phyloP scores from a whole-genome alignment of 2,113 vertebrate species.

The Tragelaphus strepsiceros region DNA sequence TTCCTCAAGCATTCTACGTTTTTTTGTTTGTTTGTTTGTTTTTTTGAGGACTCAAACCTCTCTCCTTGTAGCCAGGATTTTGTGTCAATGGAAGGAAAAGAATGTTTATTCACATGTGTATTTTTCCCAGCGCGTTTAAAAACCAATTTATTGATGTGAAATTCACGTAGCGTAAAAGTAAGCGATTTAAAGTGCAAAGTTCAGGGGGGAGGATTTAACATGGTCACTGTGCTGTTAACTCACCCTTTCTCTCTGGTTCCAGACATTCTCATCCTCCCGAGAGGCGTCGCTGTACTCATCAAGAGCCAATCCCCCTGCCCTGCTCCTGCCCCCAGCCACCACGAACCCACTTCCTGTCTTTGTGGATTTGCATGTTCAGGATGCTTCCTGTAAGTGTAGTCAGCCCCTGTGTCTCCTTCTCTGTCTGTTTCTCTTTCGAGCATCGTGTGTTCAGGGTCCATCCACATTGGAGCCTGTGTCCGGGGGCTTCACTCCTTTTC shows the following conservation, averaged over 20 bases:
- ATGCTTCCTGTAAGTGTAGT: rapidly evolving
- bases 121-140: background rate
- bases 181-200: no score
- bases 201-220: background rate
- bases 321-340: rapidly evolving
- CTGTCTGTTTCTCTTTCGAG: rapidly evolving
- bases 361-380: rapidly evolving
- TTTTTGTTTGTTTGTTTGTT: background rate
- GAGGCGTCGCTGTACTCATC: rapidly evolving
- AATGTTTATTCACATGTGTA: background rate
- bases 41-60: background rate
- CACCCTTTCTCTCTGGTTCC: background rate
- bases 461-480: background rate
- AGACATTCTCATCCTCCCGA: background rate
- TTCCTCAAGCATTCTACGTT: background rate
- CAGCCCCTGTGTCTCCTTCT: rapidly evolving
- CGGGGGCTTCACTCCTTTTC: background rate
- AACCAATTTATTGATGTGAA: background rate
- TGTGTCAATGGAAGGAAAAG: background rate
- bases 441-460: rapidly evolving
- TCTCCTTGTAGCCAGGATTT: background rate
- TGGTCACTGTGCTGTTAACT: rapidly evolving
- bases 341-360: rapidly evolving
- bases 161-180: rapidly evolving
- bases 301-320: rapidly evolving